Percentiles rank a stretch among this genome's conserved stretches.
Evolutionary conservation across 2,888 invertebrate genomes (phyloP).

Genomic region (Oxystoma pomonae): DNA sequence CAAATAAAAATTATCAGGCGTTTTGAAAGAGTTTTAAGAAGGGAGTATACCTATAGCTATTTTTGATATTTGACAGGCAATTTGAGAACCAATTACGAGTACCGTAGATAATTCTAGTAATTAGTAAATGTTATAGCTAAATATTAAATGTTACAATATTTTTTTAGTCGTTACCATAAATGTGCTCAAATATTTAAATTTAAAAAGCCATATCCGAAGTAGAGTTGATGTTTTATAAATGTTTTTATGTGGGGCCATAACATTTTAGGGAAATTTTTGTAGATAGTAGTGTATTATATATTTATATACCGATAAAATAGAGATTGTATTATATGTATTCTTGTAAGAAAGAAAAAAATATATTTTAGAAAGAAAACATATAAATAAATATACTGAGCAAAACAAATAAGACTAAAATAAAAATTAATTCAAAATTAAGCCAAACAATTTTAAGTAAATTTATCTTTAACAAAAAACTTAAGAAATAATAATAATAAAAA

Average conservation of each 20-base stretch:
- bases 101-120: too few relatives aligned
- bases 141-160: not conserved
- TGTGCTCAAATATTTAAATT: slow-evolving; percentile 36
- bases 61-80: too few relatives aligned
- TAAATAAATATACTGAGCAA: slow-evolving; percentile 7
- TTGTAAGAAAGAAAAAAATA: too few relatives aligned
- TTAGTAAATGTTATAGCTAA: not conserved
- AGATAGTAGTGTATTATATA: not conserved
- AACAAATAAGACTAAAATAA: slow-evolving; percentile 8
- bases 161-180: slow-evolving; percentile 25
- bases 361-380: slow-evolving; percentile 4
- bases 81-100: too few relatives aligned
- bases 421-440: slow-evolving; percentile 12
- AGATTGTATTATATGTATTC: not conserved
- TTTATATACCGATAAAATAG: not conserved
- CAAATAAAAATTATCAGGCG: not conserved
- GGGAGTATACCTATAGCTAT: too few relatives aligned
- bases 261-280: not conserved
- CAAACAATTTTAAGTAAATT: too few relatives aligned
- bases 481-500: slow-evolving; percentile 12
- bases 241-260: slow-evolving; percentile 30
- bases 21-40: too few relatives aligned
- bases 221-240: slow-evolving; percentile 32
- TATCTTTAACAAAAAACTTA: slow-evolving; percentile 9
- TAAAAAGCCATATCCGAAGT: slow-evolving; percentile 35